phyloP scores from a whole-genome alignment of 1,140 invertebrate species.

The Heliothis subflexa region DNA sequence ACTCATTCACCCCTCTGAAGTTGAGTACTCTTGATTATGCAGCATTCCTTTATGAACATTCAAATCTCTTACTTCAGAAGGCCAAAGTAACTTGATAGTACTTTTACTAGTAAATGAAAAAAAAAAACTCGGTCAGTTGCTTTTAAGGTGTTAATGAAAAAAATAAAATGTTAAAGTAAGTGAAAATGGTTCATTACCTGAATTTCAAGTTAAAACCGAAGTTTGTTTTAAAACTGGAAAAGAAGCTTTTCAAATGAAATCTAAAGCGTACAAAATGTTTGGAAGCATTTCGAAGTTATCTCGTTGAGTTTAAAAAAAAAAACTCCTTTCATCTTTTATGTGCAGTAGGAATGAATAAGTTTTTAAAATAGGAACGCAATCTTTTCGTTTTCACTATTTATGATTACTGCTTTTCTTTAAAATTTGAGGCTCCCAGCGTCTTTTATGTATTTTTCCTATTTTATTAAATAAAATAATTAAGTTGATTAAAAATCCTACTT shows the following conservation, averaged over 20 bases:
- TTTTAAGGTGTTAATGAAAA: not conserved
- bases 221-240: not conserved
- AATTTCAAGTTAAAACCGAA: not conserved
- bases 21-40: too few species aligned
- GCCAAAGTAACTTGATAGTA: too few species aligned
- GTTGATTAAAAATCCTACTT: too few species aligned
- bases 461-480: too few species aligned
- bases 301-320: slow-evolving; percentile 5
- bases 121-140: not conserved
- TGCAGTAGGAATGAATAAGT: slow-evolving; percentile 4
- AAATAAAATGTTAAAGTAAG: not conserved
- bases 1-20: too few species aligned
- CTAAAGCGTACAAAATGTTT: slow-evolving; percentile 12
- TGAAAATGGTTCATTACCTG: slow-evolving; percentile 17
- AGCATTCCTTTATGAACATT: too few species aligned
- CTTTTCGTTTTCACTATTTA: not conserved
- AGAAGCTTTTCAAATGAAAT: slow-evolving; percentile 10
- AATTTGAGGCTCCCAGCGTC: not conserved
- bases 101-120: too few species aligned
- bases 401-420: not conserved
- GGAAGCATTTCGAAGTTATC: not conserved
- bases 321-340: slow-evolving; percentile 7
- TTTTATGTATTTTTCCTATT: too few species aligned
- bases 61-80: too few species aligned
- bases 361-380: not conserved